Evolutionary conservation across 2,888 invertebrate species (phyloP).

Genomic region (Trimorus sp.): DNA sequence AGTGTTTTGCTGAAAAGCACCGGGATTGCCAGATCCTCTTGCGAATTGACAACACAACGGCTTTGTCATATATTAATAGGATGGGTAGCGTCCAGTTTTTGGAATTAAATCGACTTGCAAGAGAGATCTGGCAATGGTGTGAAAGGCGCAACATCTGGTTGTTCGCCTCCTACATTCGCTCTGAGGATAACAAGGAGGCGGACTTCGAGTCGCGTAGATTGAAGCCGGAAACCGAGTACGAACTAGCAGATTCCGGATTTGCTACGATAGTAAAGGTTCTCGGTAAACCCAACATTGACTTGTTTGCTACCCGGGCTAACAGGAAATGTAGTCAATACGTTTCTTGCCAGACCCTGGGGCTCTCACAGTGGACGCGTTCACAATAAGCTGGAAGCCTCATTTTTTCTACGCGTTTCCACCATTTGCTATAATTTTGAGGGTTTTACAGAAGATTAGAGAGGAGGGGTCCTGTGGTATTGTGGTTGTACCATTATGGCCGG

Average conservation of each 20-base stretch:
- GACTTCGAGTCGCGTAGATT: neutral
- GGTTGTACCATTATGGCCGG: too few species aligned
- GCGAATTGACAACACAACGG: slow-evolving; percentile 48
- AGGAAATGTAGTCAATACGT: neutral
- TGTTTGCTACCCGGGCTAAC: neutral
- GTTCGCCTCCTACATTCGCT: slow-evolving; percentile 42
- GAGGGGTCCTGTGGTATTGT: too few species aligned
- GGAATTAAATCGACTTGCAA: slow-evolving; percentile 42
- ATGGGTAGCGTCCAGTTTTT: slow-evolving; percentile 43
- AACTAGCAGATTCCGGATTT: too few species aligned
- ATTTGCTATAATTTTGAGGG: neutral
- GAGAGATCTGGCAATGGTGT: slow-evolving; percentile 52
- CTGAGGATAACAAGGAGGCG: neutral
- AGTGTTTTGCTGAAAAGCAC: slow-evolving; percentile 34
- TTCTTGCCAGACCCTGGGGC: slow-evolving; percentile 1
- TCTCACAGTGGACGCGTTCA: neutral
- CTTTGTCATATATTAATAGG: slow-evolving; percentile 46
- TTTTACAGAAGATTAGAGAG: neutral
- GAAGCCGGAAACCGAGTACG: too few species aligned
- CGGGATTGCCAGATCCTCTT: slow-evolving; percentile 28
- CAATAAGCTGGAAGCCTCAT: slow-evolving; percentile 1
- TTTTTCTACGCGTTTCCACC: slow-evolving; percentile 4
- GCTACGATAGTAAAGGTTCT: neutral
- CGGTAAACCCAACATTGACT: neutral
- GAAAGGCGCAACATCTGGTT: slow-evolving; percentile 45